Evolutionary conservation across 2,888 invertebrate genomes (phyloP).

Genomic region (Crematogaster levior): DNA sequence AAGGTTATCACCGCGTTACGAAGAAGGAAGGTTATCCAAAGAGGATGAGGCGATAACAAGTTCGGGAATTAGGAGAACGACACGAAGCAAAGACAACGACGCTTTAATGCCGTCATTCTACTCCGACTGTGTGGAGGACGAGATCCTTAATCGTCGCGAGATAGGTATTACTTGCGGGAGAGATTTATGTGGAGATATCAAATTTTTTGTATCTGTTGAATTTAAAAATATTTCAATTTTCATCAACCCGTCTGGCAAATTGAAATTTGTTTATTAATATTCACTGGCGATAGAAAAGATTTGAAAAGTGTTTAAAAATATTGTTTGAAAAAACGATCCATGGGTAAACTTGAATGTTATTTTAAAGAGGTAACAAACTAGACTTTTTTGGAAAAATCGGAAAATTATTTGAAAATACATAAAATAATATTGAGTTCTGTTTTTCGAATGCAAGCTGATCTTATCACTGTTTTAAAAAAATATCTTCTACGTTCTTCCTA

Average conservation of each 20-base stretch:
- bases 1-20: constrained; percentile 32
- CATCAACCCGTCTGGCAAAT: too few species aligned
- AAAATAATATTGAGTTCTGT: background rate
- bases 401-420: background rate
- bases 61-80: constrained; percentile 37
- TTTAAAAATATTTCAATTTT: too few species aligned
- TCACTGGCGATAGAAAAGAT: too few species aligned
- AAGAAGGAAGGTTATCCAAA: background rate
- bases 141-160: constrained; percentile 5
- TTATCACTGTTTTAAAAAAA: too few species aligned
- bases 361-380: background rate
- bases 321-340: background rate
- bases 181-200: background rate
- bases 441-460: background rate
- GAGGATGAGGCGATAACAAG: constrained; percentile 26
- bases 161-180: constrained; percentile 17
- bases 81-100: background rate
- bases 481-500: too few species aligned
- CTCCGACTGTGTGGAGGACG: constrained; percentile 13
- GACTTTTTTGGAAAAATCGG: background rate
- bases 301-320: background rate
- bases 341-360: background rate
- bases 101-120: constrained; percentile 12
- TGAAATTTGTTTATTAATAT: too few species aligned
- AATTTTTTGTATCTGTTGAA: background rate